Conservation (phyloP, 2,888 invertebrate species). For the Drosophila koepferae region DNA sequence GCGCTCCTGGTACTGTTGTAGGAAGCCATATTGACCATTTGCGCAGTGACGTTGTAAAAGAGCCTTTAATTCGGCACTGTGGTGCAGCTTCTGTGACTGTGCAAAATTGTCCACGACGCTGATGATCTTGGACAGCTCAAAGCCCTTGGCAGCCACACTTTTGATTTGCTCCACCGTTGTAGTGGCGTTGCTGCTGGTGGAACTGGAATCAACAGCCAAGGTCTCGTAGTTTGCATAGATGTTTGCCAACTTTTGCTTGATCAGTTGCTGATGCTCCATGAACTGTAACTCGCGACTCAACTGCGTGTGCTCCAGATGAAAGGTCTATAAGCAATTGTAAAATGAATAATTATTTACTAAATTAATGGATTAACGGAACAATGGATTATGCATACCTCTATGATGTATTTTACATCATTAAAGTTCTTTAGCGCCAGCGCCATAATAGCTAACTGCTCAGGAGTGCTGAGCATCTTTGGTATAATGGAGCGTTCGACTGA, state of each 20-base stretch:
- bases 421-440: slow-evolving; percentile 91
- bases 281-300: slow-evolving; percentile 89
- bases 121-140: slow-evolving; percentile 88
- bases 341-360: neutral
- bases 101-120: slow-evolving; percentile 88
- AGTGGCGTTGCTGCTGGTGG: slow-evolving; percentile 31
- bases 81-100: slow-evolving; percentile 77
- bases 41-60: slow-evolving; percentile 75
- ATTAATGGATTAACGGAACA: too few relatives aligned
- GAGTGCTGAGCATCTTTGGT: slow-evolving; percentile 89
- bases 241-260: slow-evolving; percentile 80
- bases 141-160: slow-evolving; percentile 87
- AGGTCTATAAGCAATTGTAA: slow-evolving; percentile 87
- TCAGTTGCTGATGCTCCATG: slow-evolving; percentile 87
- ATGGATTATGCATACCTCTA: slow-evolving; percentile 88
- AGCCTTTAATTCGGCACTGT: slow-evolving; percentile 67
- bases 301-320: slow-evolving; percentile 88
- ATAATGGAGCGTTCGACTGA: slow-evolving; percentile 78
- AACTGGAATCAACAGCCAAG: slow-evolving; percentile 55
- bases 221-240: slow-evolving; percentile 82
- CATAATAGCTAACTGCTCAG: slow-evolving; percentile 90
- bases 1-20: slow-evolving; percentile 80
- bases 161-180: slow-evolving; percentile 85
- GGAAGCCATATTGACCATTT: slow-evolving; percentile 77
- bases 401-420: slow-evolving; percentile 91